Base-by-base conservation (phyloP, 2,888 invertebrate species). In the Diarsia rubi region DNA sequence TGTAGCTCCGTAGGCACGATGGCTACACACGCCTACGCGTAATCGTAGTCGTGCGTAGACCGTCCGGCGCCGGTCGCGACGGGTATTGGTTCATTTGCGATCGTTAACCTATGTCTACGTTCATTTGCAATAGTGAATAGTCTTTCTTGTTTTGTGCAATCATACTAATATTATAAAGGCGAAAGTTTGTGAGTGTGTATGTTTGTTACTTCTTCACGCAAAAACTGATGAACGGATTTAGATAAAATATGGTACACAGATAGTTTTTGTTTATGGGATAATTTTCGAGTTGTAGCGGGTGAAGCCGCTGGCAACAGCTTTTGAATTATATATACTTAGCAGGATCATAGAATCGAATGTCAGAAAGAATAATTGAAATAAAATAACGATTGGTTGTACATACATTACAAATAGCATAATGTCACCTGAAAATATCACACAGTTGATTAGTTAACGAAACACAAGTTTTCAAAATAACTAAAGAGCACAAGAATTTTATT, bases 1-100 rank as follows among this genome's bases (percentile, higher is more conserved):
- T 45, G 60, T 63, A 80, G 76, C 54, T 14, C 12, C n/a, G 62
- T 79, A 79, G 77, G 49, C 69, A 44, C 44, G 3, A 45, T 47
- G 59, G 64, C 74, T 59, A 73, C 73, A 52, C 54, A 21, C 27
- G 37, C 54, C 52, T 59, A 47, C 62, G 42, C 60, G 64, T 42
- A 52, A 21, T 37, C 14, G 12, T 27, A 52, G 27, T 37, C 14
- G 12, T 37, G 21, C 42, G 52, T 80, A 74, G 81, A 74, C 81
- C 60, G 49, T 52, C 49, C 6, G 78, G 75, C 78, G 75, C 77
- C 64, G 52, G 27, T 44, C 1, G 16, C 73, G 37, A 49, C 54
- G 49, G n/a, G 54, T 57, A 63, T 63, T 79, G 21, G 57, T 63
- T 79, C 49, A 49, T 27, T 63, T 52, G 62, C 62, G 37, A 80